Evolutionary conservation across 92 coral and sea anemone genomes (phyloP).

Genomic region (Epizoanthus stellaris): DNA sequence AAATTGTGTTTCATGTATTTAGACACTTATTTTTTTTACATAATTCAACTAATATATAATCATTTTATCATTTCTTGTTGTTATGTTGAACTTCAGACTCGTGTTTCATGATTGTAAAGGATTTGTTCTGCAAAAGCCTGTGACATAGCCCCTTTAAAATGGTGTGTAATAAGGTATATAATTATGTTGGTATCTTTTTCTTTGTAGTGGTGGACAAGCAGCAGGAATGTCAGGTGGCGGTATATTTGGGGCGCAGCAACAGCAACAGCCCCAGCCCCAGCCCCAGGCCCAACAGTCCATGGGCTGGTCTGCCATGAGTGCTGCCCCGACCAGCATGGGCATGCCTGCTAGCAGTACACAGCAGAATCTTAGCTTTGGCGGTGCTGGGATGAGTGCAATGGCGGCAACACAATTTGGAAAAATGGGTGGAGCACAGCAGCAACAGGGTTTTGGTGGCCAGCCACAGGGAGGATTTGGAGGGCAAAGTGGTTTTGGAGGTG

Average conservation of each 20-base stretch:
- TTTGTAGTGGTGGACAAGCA: slow-evolving; percentile 19
- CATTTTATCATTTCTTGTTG: too few relatives aligned
- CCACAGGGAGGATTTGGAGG: slow-evolving; percentile 70
- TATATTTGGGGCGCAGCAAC: slow-evolving; percentile 48
- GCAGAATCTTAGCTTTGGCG: slow-evolving; percentile 89
- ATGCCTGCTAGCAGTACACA: slow-evolving; percentile 66
- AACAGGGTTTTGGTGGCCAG: slow-evolving; percentile 46
- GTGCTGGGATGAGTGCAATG: slow-evolving; percentile 96
- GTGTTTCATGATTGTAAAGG: too few relatives aligned
- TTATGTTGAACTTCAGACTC: too few relatives aligned
- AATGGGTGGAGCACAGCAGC: slow-evolving; percentile 74
- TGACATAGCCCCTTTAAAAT: too few relatives aligned
- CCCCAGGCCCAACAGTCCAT: slow-evolving; percentile 56
- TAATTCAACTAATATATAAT: too few relatives aligned
- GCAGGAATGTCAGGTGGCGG: slow-evolving; percentile 35
- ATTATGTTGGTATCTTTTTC: not conserved
- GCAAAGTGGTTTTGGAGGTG: slow-evolving; percentile 64
- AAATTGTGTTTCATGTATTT: too few relatives aligned
- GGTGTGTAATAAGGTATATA: not conserved
- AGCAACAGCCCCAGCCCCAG: slow-evolving; percentile 48
- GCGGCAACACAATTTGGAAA: slow-evolving; percentile 97
- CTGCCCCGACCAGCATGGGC: slow-evolving; percentile 64
- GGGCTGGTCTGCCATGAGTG: slow-evolving; percentile 68
- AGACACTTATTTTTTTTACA: too few relatives aligned
- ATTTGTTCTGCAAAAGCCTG: too few relatives aligned